Evolutionary conservation across 2,113 vertebrate genomes (phyloP), one percentile per base, ranked within the genome.

Genomic region (Catharus minimus): DNA sequence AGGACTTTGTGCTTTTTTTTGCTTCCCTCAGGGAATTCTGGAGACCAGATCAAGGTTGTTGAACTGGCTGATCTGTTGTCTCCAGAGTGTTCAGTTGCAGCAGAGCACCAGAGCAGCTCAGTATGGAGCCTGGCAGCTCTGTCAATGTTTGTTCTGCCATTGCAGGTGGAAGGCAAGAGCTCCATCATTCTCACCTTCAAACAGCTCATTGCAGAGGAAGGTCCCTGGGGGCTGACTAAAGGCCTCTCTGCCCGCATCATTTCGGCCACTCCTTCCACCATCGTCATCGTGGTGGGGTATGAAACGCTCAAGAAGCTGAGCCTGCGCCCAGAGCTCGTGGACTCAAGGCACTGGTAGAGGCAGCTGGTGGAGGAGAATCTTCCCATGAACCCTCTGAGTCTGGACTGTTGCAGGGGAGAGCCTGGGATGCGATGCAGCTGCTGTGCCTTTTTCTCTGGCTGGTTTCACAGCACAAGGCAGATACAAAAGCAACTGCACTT

Each of bases 271-370:
- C 99, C 99, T 15, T 99, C 99, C 15, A 99, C 99, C 67, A 98
- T 99, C 2, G 98, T 99, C 96, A 99, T 99, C 5, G 99, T 99
- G 89, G 98, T 99, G 56, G 99, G 99, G 3, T 99, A 99, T 0
- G 99, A 99, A 93, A 99, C 98, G 0, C 98, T 99, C 88, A 99
- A 99, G 98, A 99, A 98, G 83, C 97, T 99, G 77, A 99, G 99
- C 95, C 97, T 99, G 38, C 97, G 99, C 7, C 98, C 98, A 0
- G 99, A 99, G 82, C 97, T 99, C 92, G 97, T 99, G 23, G 98
- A 99, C 75, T 98, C 98, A 0, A 98, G 99, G 85, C 99, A 99
- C 95, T 99, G 99, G 99, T 99, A 98, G 88, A 53, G 64, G 97
- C 64, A 43, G n/a, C 38, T 7, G 21, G 10, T 47, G 69, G 85